Evolutionary conservation across 2,113 vertebrate species (phyloP).

Genomic region (Platycercus adscitus): DNA sequence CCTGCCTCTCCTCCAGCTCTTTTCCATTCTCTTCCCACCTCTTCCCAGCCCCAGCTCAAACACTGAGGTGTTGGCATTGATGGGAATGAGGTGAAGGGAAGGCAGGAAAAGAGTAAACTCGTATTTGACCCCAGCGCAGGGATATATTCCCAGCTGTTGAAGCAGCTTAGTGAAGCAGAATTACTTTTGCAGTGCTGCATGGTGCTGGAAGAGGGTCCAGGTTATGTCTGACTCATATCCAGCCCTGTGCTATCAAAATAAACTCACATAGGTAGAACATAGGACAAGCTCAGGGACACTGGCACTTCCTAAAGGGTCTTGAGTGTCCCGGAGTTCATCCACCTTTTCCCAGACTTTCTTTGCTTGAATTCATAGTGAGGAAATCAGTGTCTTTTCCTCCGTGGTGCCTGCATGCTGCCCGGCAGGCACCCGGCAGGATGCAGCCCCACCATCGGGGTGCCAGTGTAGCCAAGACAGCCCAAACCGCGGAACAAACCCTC

Average conservation of each 20-base stretch:
- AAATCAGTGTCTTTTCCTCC: not conserved
- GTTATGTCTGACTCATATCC: not conserved
- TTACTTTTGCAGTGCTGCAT: not conserved
- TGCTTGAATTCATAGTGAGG: not conserved
- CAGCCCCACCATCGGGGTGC: not conserved
- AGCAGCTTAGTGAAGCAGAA: not conserved
- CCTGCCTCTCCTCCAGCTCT: not conserved
- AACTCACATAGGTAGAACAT: not conserved
- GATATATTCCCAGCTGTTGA: not conserved
- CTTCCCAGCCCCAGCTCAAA: not conserved
- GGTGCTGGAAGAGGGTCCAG: not conserved
- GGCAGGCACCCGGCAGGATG: not conserved
- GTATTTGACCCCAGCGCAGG: not conserved
- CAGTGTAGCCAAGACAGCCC: accelerated
- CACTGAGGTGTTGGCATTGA: not conserved
- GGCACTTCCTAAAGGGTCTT: not conserved
- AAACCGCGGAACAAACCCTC: accelerated
- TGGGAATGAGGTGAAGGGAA: not conserved
- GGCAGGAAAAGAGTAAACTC: not conserved
- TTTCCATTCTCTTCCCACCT: not conserved
- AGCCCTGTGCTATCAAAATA: not conserved
- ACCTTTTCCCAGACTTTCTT: not conserved
- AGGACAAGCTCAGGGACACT: not conserved
- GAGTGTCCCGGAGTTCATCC: accelerated
- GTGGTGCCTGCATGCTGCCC: not conserved